phyloP scores from a whole-genome alignment of 1,140 invertebrate genomes.

The Zophobas morio region DNA sequence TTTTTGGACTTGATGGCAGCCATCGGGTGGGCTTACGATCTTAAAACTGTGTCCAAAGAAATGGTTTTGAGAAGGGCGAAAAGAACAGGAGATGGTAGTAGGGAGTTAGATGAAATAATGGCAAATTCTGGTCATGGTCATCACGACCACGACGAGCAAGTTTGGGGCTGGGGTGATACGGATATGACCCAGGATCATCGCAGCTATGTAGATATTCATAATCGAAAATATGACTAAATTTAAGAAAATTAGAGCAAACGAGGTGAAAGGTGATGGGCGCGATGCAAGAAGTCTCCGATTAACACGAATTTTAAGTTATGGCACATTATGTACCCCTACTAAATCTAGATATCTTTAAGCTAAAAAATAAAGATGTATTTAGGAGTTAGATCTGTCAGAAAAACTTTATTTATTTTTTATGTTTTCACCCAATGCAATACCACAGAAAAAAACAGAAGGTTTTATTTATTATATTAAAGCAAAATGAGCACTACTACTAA shows the following conservation, averaged over 20 bases:
- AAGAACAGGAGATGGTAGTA: slow-evolving; percentile 79
- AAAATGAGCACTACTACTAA: slow-evolving; percentile 72
- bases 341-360: too few species aligned
- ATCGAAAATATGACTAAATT: slow-evolving; percentile 15
- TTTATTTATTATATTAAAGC: too few species aligned
- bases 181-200: slow-evolving; percentile 62
- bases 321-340: too few species aligned
- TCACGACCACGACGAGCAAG: slow-evolving; percentile 69
- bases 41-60: slow-evolving; percentile 81
- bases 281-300: too few species aligned
- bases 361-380: too few species aligned
- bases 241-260: too few species aligned
- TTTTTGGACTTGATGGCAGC: slow-evolving; percentile 86
- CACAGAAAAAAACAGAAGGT: too few species aligned
- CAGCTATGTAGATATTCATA: not conserved
- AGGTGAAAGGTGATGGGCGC: too few species aligned
- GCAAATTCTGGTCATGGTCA: not conserved
- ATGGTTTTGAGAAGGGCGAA: slow-evolving; percentile 74
- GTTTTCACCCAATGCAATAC: too few species aligned
- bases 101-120: slow-evolving; percentile 46
- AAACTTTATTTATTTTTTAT: too few species aligned
- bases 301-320: too few species aligned
- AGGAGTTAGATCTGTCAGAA: too few species aligned
- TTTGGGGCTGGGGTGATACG: slow-evolving; percentile 71
- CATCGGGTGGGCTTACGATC: slow-evolving; percentile 81